These are phyloP conservation scores for Sciurus niger DNA, from an alignment of 2,113 vertebrate species.

Conservation along the genomic window DNA sequence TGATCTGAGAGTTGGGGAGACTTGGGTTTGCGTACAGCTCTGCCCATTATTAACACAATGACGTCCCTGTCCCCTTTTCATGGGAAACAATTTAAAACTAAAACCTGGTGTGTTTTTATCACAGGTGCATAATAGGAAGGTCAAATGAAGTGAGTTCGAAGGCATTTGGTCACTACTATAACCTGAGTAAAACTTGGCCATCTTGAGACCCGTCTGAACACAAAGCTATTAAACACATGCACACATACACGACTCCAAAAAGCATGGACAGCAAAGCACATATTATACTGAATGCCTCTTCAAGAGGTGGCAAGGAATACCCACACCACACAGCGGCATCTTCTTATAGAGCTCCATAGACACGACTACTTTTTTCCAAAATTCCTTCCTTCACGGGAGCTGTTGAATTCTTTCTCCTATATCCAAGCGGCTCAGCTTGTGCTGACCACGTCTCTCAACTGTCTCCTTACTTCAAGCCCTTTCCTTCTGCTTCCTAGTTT, in stretches of 20 bases:
- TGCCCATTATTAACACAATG: rapidly evolving
- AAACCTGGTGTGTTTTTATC: neutral
- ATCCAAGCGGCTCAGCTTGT: neutral
- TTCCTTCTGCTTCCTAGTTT: neutral
- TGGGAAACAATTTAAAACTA: neutral
- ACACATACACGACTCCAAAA: neutral
- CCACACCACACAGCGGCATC: neutral
- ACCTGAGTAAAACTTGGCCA: neutral
- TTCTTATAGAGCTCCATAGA: neutral
- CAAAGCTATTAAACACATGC: neutral
- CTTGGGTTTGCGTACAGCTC: rapidly evolving
- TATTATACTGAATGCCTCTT: neutral
- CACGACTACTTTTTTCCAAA: neutral
- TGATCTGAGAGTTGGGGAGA: neutral
- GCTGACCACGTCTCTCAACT: neutral
- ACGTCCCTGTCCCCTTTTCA: neutral
- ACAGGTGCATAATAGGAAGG: neutral
- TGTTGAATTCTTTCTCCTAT: neutral
- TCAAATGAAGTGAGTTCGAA: neutral
- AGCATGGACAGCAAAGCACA: neutral
- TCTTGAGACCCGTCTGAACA: neutral
- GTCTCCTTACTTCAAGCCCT: neutral
- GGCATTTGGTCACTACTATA: neutral
- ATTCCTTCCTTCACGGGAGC: neutral
- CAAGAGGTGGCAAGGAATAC: neutral